Percentiles rank a stretch among this genome's conserved stretches.
phyloP scores from a whole-genome alignment of 2,113 vertebrate genomes.

The Toxotes jaculatrix region DNA sequence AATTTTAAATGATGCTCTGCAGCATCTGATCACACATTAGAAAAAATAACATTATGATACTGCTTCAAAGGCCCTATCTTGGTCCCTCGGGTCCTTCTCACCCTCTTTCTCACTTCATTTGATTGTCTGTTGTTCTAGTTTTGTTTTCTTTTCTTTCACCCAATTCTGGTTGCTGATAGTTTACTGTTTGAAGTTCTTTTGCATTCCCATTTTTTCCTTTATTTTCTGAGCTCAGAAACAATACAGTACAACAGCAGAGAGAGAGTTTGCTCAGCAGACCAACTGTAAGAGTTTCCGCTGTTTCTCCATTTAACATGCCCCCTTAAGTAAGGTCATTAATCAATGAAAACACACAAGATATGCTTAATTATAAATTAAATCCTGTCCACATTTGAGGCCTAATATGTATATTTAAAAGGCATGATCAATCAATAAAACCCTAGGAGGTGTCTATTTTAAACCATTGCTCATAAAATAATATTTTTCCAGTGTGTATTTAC shows the following conservation, averaged over 20 bases:
- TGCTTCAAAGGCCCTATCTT: constrained; percentile 17
- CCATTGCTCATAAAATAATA: neutral
- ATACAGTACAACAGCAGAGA: neutral
- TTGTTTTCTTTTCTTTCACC: constrained; percentile 9
- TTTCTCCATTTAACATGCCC: too few species aligned
- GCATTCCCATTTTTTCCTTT: neutral
- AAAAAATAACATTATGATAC: neutral
- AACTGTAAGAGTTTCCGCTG: too few species aligned
- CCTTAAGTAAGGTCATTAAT: neutral
- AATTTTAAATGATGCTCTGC: constrained; percentile 13
- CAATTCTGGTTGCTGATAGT: neutral
- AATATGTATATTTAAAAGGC: too few species aligned
- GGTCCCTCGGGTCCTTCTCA: neutral
- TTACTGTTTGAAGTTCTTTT: neutral
- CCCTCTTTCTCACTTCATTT: constrained; percentile 6
- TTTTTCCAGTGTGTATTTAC: neutral
- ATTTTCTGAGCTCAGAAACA: neutral
- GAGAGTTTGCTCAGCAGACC: neutral
- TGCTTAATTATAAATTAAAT: too few species aligned
- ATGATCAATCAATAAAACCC: neutral
- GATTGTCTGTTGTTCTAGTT: constrained; percentile 8
- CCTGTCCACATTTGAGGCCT: too few species aligned
- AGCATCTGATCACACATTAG: neutral
- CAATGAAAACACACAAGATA: neutral
- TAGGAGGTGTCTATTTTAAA: neutral